A percentile compares a stretch with the other conserved stretches of the same genome.
phyloP scores from a whole-genome alignment of 2,888 invertebrate species.

The Ceriagrion tenellum region DNA sequence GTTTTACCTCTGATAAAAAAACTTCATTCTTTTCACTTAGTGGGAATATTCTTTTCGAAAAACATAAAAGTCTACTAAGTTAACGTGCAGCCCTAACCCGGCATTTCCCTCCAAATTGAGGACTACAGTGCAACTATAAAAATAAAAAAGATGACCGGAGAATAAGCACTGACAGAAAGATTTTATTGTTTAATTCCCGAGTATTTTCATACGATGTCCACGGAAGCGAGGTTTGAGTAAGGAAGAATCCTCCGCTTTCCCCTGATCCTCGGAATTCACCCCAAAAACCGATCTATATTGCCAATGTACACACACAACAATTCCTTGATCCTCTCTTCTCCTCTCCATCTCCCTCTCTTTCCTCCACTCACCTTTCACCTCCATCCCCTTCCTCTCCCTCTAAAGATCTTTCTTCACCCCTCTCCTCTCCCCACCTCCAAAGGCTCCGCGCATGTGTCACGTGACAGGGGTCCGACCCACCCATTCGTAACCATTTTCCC shows the following conservation, averaged over 20 bases:
- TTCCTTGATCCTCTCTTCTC: not conserved
- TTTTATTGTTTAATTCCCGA: no score
- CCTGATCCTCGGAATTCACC: slow-evolving; percentile 14
- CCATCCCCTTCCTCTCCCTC: not conserved
- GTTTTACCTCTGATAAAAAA: no score
- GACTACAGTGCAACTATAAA: no score
- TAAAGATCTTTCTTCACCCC: not conserved
- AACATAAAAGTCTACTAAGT: no score
- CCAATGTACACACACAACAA: slow-evolving; percentile 34
- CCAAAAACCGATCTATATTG: slow-evolving; percentile 30
- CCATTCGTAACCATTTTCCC: slow-evolving; percentile 52
- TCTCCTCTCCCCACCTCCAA: not conserved
- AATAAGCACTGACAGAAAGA: no score
- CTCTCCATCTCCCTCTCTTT: not conserved
- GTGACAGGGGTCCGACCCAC: slow-evolving; percentile 44
- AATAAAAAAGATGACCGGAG: no score
- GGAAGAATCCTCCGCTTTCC: not conserved
- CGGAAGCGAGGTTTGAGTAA: not conserved
- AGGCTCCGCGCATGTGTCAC: slow-evolving; percentile 54
- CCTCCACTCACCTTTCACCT: not conserved
- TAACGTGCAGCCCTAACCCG: no score
- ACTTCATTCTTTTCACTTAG: no score
- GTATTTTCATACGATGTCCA: not conserved
- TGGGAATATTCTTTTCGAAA: no score
- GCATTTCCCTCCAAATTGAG: no score